These are phyloP conservation scores for Eremophila alpestris DNA, from an alignment of 2,797 vertebrate genomes.

Conservation along the genomic window DNA sequence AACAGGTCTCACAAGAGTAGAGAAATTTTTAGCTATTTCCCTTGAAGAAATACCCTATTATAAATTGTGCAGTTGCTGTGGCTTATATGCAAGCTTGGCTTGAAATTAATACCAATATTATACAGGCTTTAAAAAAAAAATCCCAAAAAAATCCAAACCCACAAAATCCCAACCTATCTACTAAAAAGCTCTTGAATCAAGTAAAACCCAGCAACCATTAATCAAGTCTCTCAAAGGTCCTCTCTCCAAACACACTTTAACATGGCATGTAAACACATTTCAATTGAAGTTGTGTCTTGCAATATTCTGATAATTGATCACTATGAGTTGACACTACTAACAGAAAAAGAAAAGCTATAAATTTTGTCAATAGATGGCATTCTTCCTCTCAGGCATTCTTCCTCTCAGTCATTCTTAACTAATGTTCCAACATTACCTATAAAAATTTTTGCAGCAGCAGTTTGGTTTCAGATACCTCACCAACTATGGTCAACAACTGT, in stretches of 20 bases:
- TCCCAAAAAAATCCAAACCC: neutral
- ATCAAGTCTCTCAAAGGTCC: neutral
- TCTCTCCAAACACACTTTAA: neutral
- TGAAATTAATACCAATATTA: neutral
- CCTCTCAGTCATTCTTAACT: neutral
- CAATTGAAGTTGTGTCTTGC: neutral
- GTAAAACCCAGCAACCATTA: neutral
- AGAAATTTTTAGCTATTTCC: neutral
- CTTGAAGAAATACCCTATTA: neutral
- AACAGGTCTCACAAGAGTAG: neutral
- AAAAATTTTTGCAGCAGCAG: neutral
- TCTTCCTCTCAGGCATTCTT: neutral
- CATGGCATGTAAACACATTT: accelerated
- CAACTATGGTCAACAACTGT: neutral
- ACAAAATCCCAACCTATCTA: neutral
- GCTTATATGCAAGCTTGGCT: neutral
- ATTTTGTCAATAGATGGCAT: neutral
- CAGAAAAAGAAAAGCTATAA: neutral
- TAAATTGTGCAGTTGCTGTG: neutral
- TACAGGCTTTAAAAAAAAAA: neutral
- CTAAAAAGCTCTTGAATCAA: neutral
- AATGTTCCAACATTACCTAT: neutral
- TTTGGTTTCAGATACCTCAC: neutral
- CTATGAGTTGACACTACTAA: neutral
- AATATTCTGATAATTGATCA: neutral